A percentile compares a stretch with the other conserved stretches of the same genome.
Conservation (phyloP, 2,797 vertebrate genomes). For the Arctocebus calabarensis region DNA sequence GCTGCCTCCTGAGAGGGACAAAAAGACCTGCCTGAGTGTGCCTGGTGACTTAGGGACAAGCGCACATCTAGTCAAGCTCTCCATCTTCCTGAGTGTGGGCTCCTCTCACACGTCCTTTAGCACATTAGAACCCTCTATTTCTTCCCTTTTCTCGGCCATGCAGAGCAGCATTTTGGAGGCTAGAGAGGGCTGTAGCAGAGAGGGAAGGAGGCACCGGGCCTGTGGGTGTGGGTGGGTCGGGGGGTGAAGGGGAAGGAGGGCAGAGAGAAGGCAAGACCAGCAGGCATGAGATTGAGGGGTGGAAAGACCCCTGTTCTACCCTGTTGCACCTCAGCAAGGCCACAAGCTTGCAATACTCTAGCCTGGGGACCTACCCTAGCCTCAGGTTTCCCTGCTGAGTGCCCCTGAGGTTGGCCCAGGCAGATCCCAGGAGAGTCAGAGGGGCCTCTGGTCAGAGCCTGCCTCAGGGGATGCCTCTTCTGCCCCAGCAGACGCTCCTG, state of each 20-base stretch:
- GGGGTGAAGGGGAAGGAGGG: too few species aligned
- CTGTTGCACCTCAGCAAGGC: not conserved
- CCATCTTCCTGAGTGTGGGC: rapidly evolving
- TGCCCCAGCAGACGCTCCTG: not conserved
- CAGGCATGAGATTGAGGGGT: not conserved
- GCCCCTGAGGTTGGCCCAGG: not conserved
- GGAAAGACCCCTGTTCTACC: not conserved
- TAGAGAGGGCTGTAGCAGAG: not conserved
- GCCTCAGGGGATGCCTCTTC: not conserved
- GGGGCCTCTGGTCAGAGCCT: too few species aligned
- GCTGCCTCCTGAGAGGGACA: not conserved
- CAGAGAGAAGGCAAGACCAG: not conserved
- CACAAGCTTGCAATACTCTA: not conserved
- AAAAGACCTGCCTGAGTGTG: not conserved
- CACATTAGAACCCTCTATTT: not conserved
- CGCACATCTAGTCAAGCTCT: not conserved
- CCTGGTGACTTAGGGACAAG: not conserved
- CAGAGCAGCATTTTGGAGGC: not conserved
- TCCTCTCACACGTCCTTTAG: not conserved
- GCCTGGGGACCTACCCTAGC: not conserved
- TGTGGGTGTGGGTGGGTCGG: not conserved
- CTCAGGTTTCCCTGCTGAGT: not conserved
- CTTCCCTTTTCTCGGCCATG: not conserved
- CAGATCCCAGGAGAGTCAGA: not conserved
- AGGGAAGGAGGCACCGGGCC: not conserved